Evolutionary conservation across 2,888 invertebrate species (phyloP).

Genomic region (Hemithea aestivaria): DNA sequence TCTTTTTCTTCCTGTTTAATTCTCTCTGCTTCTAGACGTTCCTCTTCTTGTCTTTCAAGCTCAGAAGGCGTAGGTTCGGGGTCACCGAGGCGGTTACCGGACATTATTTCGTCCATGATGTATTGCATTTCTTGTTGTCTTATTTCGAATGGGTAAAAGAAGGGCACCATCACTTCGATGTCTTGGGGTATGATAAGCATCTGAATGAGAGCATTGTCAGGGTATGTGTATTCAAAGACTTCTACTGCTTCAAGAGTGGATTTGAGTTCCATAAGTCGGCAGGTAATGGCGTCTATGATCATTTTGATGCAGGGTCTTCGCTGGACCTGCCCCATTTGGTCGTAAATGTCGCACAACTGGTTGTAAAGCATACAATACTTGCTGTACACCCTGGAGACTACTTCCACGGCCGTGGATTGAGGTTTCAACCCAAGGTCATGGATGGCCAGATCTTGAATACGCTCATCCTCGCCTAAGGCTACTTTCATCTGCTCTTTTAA

Average conservation of each 20-base stretch:
- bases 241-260: slow-evolving; percentile 76
- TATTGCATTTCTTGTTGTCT: slow-evolving; percentile 65
- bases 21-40: slow-evolving; percentile 45
- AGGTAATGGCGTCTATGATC: slow-evolving; percentile 79
- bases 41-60: slow-evolving; percentile 47
- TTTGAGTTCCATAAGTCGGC: slow-evolving; percentile 80
- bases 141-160: slow-evolving; percentile 81
- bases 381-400: slow-evolving; percentile 71
- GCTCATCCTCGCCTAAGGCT: slow-evolving; percentile 49
- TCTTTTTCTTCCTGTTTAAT: slow-evolving; percentile 47
- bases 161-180: slow-evolving; percentile 81
- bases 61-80: slow-evolving; percentile 58
- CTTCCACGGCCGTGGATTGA: slow-evolving; percentile 66
- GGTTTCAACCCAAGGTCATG: slow-evolving; percentile 58
- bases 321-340: slow-evolving; percentile 81
- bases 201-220: slow-evolving; percentile 84
- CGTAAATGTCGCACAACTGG: slow-evolving; percentile 78
- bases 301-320: slow-evolving; percentile 76
- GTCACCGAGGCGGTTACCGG: slow-evolving; percentile 63
- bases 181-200: slow-evolving; percentile 84
- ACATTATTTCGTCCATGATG: slow-evolving; percentile 63
- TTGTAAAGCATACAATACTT: slow-evolving; percentile 77
- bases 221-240: slow-evolving; percentile 82
- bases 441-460: slow-evolving; percentile 52
- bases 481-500: slow-evolving; percentile 49